These are phyloP conservation scores for Hippasteria phrygiana DNA, from an alignment of 53 echinoderm and acorn worm genomes.

Conservation along the genomic window DNA sequence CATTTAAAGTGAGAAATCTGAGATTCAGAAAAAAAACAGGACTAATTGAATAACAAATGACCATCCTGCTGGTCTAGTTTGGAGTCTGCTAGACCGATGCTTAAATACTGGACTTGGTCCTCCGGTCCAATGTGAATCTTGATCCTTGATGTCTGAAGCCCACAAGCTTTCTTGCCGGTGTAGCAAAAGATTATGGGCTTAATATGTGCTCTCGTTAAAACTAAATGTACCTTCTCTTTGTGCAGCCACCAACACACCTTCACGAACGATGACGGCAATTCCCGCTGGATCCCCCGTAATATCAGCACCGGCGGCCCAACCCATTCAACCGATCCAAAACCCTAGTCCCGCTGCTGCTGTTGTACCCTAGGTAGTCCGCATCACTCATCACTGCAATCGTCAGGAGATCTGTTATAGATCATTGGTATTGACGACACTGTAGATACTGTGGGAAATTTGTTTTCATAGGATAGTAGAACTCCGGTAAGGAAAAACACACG, in stretches of 20 bases:
- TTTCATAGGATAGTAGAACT: neutral
- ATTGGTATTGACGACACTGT: neutral
- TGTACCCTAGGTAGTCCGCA: conserved; percentile 67
- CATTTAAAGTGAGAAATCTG: too few species aligned
- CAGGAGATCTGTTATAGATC: neutral
- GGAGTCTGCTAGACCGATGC: too few species aligned
- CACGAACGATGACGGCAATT: conserved; percentile 75
- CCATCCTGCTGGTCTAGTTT: too few species aligned
- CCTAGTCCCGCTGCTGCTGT: conserved; percentile 91
- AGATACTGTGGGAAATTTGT: neutral
- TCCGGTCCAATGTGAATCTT: too few species aligned
- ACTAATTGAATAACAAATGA: too few species aligned
- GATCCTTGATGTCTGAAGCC: too few species aligned
- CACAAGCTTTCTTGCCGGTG: too few species aligned
- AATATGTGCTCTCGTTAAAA: too few species aligned
- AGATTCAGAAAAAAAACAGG: too few species aligned
- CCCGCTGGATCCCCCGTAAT: conserved; percentile 87
- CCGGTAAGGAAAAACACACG: neutral
- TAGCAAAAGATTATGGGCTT: too few species aligned
- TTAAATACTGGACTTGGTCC: too few species aligned
- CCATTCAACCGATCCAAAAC: conserved; percentile 90
- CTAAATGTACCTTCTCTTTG: neutral
- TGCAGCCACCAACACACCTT: conserved; percentile 79
- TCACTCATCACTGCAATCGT: neutral
- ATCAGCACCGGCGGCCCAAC: conserved; percentile 93